Conservation (phyloP, 2,888 invertebrate genomes). For the Serrognathus titanus region DNA sequence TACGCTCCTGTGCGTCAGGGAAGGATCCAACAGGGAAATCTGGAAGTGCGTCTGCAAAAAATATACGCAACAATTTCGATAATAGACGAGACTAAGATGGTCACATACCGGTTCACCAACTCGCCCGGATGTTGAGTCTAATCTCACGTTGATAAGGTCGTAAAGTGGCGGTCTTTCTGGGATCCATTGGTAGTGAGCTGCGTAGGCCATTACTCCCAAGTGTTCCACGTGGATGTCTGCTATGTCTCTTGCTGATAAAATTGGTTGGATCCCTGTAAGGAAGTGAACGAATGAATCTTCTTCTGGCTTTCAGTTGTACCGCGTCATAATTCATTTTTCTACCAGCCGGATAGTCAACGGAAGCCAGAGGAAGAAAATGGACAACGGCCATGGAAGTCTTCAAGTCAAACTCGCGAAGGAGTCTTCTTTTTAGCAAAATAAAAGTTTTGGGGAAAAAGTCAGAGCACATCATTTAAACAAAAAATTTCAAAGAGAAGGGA, state of each 20-base stretch:
- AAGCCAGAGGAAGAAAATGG: no score
- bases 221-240: slow-evolving; percentile 93
- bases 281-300: background rate
- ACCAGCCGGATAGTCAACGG: no score
- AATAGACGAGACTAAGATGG: background rate
- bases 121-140: slow-evolving; percentile 80
- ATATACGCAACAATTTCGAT: background rate
- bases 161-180: slow-evolving; percentile 79
- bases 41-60: slow-evolving; percentile 70
- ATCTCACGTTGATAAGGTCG: slow-evolving; percentile 74
- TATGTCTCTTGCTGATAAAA: slow-evolving; percentile 91
- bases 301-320: no score
- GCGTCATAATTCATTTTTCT: no score
- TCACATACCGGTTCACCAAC: slow-evolving; percentile 77
- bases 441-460: no score
- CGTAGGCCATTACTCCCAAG: slow-evolving; percentile 96
- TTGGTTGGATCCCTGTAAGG: slow-evolving; percentile 74
- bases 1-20: slow-evolving; percentile 42
- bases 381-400: no score
- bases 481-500: no score
- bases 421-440: no score
- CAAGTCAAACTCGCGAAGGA: no score
- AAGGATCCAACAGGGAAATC: slow-evolving; percentile 65
- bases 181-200: slow-evolving; percentile 87
- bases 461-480: no score